Evolutionary conservation across 2,113 vertebrate species (phyloP), one percentile per base, ranked within the genome.

Genomic region (Microcebus ravelobensis): DNA sequence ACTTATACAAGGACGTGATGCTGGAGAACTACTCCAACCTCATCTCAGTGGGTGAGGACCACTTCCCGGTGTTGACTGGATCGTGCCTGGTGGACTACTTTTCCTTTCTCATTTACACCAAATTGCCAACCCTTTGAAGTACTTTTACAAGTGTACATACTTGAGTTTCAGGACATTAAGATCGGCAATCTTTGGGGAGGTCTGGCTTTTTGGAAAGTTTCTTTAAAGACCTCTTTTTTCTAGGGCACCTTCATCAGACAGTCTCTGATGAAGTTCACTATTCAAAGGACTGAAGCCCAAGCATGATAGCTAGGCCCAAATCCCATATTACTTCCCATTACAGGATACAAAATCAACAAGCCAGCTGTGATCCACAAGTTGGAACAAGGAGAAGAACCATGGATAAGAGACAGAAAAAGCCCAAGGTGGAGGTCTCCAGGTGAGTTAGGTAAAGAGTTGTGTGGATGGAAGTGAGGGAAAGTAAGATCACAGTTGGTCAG

Each of bases 11-110:
- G 42, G 79, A 84, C 9, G 45, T 94, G 45, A 90, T 76, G 81
- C 81, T 95, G 31, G 80, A 85, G 42, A 91, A 90, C 50, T 91
- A 50, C 50, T 77, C 21, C 80, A 95, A 80, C 71, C 45, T 95
- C 48, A 74, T 79, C 50, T 95, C 63, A 39, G 29, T 91, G 80
- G 94, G 73, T 95, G 52, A 95, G 94, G 39, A 76, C 39, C 61
- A 15, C 29, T 79, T 68, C 61, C 73, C 48, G 11, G 36, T 57
- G 27, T 70, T 67, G 39, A 36, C 21, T 79, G 84, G 7, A 31
- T 36, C 36, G 21, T 59, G 23, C 23, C 67, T 39, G 45, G 34
- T 65, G 21, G 70, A 84, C 11, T 52, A 17, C 27, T 74, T 74
- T 84, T 61, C 52, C 50, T 86, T 67, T 68, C n/a, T 87, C 6